Evolutionary conservation across 2,113 vertebrate species (phyloP).

Genomic region (Puma concolor): DNA sequence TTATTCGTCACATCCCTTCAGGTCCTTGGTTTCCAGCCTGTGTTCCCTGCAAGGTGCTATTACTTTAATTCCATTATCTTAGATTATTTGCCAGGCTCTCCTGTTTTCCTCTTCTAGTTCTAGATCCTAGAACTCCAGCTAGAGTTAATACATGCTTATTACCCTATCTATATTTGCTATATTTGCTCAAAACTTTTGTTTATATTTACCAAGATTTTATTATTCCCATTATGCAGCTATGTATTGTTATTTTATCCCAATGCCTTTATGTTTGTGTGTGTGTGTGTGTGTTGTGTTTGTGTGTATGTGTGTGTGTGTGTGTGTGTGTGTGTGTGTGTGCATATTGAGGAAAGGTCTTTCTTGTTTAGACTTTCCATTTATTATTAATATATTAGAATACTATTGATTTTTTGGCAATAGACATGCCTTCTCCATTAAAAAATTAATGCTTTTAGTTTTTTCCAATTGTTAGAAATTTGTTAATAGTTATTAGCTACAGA

Average conservation of each 20-base stretch:
- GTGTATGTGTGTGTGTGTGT: neutral
- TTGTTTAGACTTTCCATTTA: neutral
- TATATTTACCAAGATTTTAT: neutral
- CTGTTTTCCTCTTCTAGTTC: neutral
- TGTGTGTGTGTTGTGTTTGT: neutral
- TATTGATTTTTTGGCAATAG: neutral
- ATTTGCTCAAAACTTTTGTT: neutral
- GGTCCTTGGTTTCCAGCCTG: neutral
- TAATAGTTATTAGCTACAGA: conserved; percentile 23
- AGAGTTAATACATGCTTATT: neutral
- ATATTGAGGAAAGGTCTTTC: neutral
- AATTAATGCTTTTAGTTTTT: neutral
- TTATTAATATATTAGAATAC: neutral
- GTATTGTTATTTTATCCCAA: neutral
- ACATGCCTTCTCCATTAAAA: conserved; percentile 36
- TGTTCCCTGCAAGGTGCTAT: neutral
- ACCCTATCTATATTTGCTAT: neutral
- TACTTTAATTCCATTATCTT: neutral
- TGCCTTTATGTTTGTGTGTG: neutral
- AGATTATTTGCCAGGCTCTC: neutral
- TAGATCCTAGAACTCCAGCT: neutral
- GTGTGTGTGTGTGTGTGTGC: neutral
- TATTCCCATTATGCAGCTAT: conserved; percentile 32
- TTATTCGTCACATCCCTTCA: neutral
- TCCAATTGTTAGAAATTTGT: conserved; percentile 9